These are phyloP conservation scores for Brienomyrus brachyistius DNA, from an alignment of 2,113 vertebrate genomes.

Conservation along the genomic window DNA sequence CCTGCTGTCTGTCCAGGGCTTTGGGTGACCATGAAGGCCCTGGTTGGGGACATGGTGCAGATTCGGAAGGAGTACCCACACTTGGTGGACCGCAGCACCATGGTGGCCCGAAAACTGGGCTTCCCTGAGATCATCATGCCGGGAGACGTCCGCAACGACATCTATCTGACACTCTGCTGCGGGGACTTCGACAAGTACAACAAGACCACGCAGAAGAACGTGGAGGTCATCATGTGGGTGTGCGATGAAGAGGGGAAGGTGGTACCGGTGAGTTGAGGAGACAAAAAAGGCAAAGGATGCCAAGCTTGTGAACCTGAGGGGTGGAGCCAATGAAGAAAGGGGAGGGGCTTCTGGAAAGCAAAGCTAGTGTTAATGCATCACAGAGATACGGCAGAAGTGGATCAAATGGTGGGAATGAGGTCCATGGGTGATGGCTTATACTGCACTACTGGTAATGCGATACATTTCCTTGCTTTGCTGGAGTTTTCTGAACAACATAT, in stretches of 20 bases:
- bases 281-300: background rate
- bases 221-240: slow-evolving; percentile 95
- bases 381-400: background rate
- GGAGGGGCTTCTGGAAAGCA: background rate
- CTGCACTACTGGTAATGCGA: background rate
- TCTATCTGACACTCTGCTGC: slow-evolving; percentile 82
- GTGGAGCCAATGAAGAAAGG: background rate
- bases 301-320: background rate
- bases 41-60: slow-evolving; percentile 85
- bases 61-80: slow-evolving; percentile 93
- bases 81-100: slow-evolving; percentile 90
- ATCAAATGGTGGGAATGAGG: background rate
- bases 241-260: slow-evolving; percentile 87
- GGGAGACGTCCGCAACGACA: slow-evolving; percentile 94
- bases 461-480: background rate
- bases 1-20: slow-evolving; percentile 61
- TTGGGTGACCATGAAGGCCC: slow-evolving; percentile 95
- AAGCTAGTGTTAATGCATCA: background rate
- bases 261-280: slow-evolving; percentile 69
- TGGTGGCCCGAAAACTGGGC: slow-evolving; percentile 88
- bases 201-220: slow-evolving; percentile 94
- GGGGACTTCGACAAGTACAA: slow-evolving; percentile 97
- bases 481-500: background rate
- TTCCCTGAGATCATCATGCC: slow-evolving; percentile 99
- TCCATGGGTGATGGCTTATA: background rate